phyloP scores from a whole-genome alignment of 2,113 vertebrate species.

The Bujurquina vittata region DNA sequence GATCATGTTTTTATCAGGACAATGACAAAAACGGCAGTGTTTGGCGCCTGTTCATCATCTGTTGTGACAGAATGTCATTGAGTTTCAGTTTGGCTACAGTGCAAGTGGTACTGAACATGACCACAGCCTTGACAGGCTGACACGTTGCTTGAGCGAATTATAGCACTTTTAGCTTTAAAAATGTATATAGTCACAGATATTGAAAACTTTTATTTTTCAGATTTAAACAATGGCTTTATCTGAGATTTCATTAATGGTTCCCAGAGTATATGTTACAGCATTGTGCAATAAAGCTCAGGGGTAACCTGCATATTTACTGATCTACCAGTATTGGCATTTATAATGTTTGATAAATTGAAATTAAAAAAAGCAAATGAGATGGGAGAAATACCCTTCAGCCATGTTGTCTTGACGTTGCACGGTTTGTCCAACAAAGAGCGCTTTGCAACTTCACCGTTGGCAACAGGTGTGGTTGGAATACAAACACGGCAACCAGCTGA shows the following conservation, averaged over 20 bases:
- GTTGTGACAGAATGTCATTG: background rate
- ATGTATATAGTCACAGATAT: background rate
- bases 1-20: conserved; percentile 24
- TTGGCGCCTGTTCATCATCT: background rate
- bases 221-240: background rate
- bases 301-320: no score
- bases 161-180: background rate
- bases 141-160: background rate
- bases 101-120: background rate
- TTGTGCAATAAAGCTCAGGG: no score
- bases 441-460: background rate
- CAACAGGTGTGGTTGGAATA: background rate
- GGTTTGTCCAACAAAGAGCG: background rate
- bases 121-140: background rate
- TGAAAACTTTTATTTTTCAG: background rate
- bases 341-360: no score
- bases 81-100: background rate
- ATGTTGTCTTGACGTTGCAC: background rate
- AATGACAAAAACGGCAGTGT: conserved; percentile 16
- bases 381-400: no score
- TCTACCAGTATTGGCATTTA: no score
- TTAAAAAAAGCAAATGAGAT: no score
- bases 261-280: no score
- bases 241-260: no score
- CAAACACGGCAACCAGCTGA: background rate